phyloP scores from a whole-genome alignment of 1,140 invertebrate genomes.

The Hesperophylax magnus region DNA sequence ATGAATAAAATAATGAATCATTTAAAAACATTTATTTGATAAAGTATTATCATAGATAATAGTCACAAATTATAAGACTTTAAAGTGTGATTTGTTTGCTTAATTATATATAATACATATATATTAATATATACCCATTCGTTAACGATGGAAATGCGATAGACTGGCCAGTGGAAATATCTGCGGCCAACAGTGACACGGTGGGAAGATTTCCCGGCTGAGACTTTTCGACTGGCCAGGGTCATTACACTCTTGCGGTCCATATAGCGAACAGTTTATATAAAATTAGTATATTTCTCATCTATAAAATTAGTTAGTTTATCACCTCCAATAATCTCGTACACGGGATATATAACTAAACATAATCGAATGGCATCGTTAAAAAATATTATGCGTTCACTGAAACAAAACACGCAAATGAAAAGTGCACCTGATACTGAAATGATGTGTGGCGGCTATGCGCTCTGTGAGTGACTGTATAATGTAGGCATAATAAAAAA shows the following conservation, averaged over 20 bases:
- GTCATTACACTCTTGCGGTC: neutral
- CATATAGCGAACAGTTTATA: conserved; percentile 19
- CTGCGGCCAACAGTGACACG: neutral
- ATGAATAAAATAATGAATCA: conserved; percentile 22
- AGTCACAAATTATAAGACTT: conserved; percentile 56
- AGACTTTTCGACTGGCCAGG: neutral
- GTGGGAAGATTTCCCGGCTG: neutral
- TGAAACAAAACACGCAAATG: conserved; percentile 34
- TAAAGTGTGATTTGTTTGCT: conserved; percentile 50
- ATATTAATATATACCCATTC: conserved; percentile 40
- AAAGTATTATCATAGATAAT: conserved; percentile 57
- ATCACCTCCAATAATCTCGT: neutral
- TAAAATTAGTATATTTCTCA: conserved; percentile 7
- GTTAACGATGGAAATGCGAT: conserved; percentile 55
- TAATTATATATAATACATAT: conserved; percentile 46
- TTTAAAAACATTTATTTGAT: conserved; percentile 58
- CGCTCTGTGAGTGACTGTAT: conserved; percentile 1
- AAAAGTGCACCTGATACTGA: conserved; percentile 15
- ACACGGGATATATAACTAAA: conserved; percentile 11
- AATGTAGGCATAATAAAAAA: conserved; percentile 38
- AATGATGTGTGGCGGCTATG: conserved; percentile 11
- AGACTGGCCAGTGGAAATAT: conserved; percentile 23
- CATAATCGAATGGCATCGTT: conserved; percentile 40
- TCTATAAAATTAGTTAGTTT: neutral
- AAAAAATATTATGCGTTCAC: conserved; percentile 11